These are phyloP conservation scores for Chrysopilus asiliformis DNA, from an alignment of 2,888 invertebrate species.

Conservation along the genomic window DNA sequence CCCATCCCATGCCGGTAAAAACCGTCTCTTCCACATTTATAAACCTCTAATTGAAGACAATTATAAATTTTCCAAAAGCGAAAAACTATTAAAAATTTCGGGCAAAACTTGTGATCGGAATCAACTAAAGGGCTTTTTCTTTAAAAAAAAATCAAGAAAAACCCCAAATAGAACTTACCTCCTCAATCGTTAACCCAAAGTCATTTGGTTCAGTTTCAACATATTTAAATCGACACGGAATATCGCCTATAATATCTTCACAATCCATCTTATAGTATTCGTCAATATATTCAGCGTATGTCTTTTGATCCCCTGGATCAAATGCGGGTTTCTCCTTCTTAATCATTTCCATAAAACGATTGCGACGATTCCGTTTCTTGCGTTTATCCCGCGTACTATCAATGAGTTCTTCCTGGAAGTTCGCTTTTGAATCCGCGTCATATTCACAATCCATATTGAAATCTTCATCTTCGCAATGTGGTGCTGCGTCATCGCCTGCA, in stretches of 20 bases:
- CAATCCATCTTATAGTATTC: slow-evolving; percentile 92
- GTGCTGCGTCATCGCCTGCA: slow-evolving; percentile 39
- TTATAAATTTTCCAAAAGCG: no score
- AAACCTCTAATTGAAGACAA: no score
- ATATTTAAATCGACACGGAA: slow-evolving; percentile 88
- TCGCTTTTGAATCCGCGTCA: slow-evolving; percentile 41
- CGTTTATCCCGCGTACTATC: slow-evolving; percentile 44
- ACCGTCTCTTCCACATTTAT: no score
- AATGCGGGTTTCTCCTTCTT: slow-evolving; percentile 68
- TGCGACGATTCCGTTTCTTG: slow-evolving; percentile 50
- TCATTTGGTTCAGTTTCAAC: slow-evolving; percentile 76
- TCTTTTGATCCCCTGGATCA: slow-evolving; percentile 58
- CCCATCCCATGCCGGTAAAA: no score
- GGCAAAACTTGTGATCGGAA: no score
- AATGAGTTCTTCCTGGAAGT: slow-evolving; percentile 44
- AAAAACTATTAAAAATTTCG: no score
- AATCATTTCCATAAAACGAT: slow-evolving; percentile 63
- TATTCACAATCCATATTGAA: slow-evolving; percentile 88
- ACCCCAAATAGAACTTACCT: slow-evolving; percentile 43
- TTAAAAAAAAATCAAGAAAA: slow-evolving; percentile 2
- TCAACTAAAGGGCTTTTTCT: no score
- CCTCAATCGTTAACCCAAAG: slow-evolving; percentile 81
- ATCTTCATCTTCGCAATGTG: slow-evolving; percentile 66
- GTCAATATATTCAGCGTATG: slow-evolving; percentile 78
- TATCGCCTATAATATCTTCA: slow-evolving; percentile 87